Conservation (phyloP, 2,888 invertebrate species). For the Metacarcinus magister region DNA sequence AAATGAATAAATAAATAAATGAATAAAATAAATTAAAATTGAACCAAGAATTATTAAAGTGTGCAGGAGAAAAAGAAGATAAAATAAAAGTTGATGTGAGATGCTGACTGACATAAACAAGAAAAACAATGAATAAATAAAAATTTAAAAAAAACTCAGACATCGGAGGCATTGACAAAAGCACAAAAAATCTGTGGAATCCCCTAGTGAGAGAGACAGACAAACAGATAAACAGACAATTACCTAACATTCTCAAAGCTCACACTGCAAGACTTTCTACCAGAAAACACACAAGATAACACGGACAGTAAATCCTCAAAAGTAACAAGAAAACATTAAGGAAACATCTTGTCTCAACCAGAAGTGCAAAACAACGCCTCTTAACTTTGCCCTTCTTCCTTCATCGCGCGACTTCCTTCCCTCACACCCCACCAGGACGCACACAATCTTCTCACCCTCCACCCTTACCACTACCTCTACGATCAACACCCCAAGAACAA, state of each 20-base stretch:
- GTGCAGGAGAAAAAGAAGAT: neutral
- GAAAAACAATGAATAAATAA: neutral
- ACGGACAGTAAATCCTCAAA: neutral
- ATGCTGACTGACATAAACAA: neutral
- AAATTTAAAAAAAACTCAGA: too few species aligned
- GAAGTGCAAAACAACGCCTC: neutral
- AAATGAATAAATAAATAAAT: neutral
- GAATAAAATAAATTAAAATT: too few species aligned
- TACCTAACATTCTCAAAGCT: neutral
- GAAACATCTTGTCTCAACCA: neutral
- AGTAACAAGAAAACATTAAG: neutral
- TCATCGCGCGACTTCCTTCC: neutral
- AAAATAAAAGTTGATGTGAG: neutral
- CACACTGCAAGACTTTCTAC: neutral
- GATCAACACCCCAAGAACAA: neutral
- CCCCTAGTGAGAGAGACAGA: neutral
- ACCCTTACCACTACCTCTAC: neutral
- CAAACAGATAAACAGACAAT: neutral
- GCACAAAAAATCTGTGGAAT: neutral
- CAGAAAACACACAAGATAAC: neutral
- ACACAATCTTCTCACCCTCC: neutral
- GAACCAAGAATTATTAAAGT: too few species aligned
- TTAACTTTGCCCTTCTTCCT: neutral
- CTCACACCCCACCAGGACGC: too few species aligned
- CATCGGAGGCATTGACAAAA: neutral